Evolutionary conservation across 2,797 vertebrate species (phyloP), one percentile per base, ranked within the genome.

Genomic region (Meda fulgida): DNA sequence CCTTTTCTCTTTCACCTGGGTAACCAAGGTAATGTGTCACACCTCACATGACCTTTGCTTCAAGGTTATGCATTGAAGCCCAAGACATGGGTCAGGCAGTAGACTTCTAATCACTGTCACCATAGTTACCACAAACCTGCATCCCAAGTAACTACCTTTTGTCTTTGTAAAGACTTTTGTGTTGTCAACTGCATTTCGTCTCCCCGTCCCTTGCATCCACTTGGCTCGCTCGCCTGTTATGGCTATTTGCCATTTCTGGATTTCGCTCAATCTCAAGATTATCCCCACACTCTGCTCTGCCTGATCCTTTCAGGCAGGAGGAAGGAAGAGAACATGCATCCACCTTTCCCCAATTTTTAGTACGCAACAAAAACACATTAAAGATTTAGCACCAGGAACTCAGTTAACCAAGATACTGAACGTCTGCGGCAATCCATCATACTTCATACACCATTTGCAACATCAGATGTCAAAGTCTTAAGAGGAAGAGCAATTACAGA

Each of bases 21-120:
- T 85, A 80, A 77, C 80, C 83, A 88, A 81, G 76, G 80, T 79
- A 63, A 89, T 84, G 8, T 5, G 19, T 86, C 65, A 83, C 55
- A 83, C 29, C 53, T 77, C 34, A 46, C 34, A 36, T 55, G 69
- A 77, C 40, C 66, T 81, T 38, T 72, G 48, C 31, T 81, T 75
- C 18, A 67, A 63, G 36, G 38, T 43, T 51, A 34, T 75, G 51
- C 19, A 51, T 29, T 76, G 55, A 63, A 73, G 23, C 10, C 77
- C n/a, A 31, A 67, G 36, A 77, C 7, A 43, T 38, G 23, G 11
- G 29, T 38, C 36, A 77, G 51, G 43, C 5, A 31, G n/a, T 70
- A 66, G 63, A 18, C 60, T 31, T 76, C 73, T 77, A 77, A 84
- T 84, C 31, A 55, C 19, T 31, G 3, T 43, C 26, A 60, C 73